A percentile compares a stretch with the other conserved stretches of the same genome.
Evolutionary conservation across 2,888 invertebrate genomes (phyloP).

Genomic region (Spodoptera exigua): DNA sequence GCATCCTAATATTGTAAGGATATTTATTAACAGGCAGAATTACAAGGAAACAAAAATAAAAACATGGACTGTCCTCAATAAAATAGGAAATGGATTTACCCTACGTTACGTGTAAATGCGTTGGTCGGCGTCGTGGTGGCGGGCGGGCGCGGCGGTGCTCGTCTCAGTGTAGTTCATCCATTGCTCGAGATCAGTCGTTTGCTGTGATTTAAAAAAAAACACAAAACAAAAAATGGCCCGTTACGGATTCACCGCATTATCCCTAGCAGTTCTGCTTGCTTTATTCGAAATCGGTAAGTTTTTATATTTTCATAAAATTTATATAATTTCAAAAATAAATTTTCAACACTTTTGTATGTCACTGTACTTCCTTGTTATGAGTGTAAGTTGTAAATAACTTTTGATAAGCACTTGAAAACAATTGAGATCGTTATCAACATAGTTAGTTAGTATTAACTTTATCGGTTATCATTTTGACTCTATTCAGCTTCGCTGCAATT

Average conservation of each 20-base stretch:
- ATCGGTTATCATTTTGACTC: constrained; percentile 1
- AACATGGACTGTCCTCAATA: constrained; percentile 37
- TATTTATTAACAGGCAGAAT: too few relatives aligned
- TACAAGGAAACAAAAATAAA: neutral
- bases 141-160: constrained; percentile 66
- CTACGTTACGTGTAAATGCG: constrained; percentile 76
- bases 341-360: constrained; percentile 28
- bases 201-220: constrained; percentile 52
- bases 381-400: too few relatives aligned
- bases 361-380: constrained; percentile 44
- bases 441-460: constrained; percentile 8
- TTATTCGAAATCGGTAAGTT: constrained; percentile 81
- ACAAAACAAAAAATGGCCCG: constrained; percentile 73
- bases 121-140: constrained; percentile 78
- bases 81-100: constrained; percentile 46
- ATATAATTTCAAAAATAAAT: too few relatives aligned
- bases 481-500: constrained; percentile 12
- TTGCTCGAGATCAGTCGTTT: constrained; percentile 70
- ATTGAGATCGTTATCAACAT: constrained; percentile 28
- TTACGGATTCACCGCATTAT: constrained; percentile 70
- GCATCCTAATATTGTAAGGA: too few relatives aligned
- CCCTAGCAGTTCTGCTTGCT: constrained; percentile 77
- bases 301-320: constrained; percentile 2
- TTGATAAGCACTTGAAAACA: constrained; percentile 31
- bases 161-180: constrained; percentile 72